Evolutionary conservation across 30 jellyfish, hydroid and myxozoan genomes (phyloP).

Genomic region (Hydractinia echinata): DNA sequence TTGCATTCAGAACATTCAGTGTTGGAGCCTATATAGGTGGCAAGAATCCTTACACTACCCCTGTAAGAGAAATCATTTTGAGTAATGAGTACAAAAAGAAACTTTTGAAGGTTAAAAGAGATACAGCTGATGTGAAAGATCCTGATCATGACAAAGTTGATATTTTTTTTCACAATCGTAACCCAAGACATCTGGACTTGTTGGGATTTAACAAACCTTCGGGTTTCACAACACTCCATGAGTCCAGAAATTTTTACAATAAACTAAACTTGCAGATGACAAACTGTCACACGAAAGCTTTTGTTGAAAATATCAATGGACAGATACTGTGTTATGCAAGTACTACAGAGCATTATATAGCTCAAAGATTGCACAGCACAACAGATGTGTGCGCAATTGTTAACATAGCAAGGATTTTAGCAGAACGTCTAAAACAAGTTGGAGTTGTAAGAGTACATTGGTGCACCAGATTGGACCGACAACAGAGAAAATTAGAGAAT

Average conservation of each 20-base stretch:
- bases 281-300: slow-evolving; percentile 72
- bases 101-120: background rate
- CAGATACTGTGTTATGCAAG: slow-evolving; percentile 70
- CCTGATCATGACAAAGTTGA: slow-evolving; percentile 11
- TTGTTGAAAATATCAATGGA: slow-evolving; percentile 70
- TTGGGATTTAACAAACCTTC: slow-evolving; percentile 77
- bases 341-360: slow-evolving; percentile 67
- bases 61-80: slow-evolving; percentile 14
- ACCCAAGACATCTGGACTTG: slow-evolving; percentile 71
- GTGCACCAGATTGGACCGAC: slow-evolving; percentile 35
- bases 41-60: slow-evolving; percentile 28
- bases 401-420: slow-evolving; percentile 68
- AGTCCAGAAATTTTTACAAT: slow-evolving; percentile 57
- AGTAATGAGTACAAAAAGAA: slow-evolving; percentile 12
- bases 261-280: slow-evolving; percentile 56
- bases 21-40: background rate
- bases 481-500: slow-evolving; percentile 33
- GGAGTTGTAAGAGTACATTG: slow-evolving; percentile 76
- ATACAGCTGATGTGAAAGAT: slow-evolving; percentile 12
- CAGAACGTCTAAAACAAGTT: slow-evolving; percentile 61
- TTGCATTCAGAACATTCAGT: background rate
- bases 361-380: slow-evolving; percentile 64
- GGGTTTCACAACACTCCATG: slow-evolving; percentile 64
- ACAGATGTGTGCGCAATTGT: slow-evolving; percentile 74
- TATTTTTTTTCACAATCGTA: slow-evolving; percentile 37